Base-by-base conservation (phyloP, 1,140 invertebrate species). In the Drosophila mauritiana region DNA sequence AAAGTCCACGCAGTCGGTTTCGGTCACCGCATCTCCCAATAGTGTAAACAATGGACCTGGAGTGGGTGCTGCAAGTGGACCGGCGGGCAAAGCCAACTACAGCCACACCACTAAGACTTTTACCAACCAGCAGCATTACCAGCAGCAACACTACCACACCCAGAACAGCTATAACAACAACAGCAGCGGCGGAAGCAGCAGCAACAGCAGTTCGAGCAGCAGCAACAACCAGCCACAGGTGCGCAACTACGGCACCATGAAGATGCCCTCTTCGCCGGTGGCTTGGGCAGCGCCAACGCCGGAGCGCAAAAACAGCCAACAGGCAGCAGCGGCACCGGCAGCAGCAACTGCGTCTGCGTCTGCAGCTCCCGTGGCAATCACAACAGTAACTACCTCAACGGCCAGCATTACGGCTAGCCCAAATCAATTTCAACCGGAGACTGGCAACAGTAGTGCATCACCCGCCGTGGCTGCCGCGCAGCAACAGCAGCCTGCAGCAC, bases 181-280 rank as follows among this genome's bases (percentile, higher is more conserved):
- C 17, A 59, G 46, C 52, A 12, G 22, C 39, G 13, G 49, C 48
- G 20, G 56, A 42, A 85, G 46, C 3, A 90, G 15, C 62, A 80
- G 39, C 65, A 90, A 11, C 72, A 88, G 25, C 63, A 78, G 34
- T 62, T 74, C 6, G 61, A 90, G 10, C 54, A 88, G n/a, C 79
- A 84, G n/a, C 68, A 88, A 17, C 57, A 73, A 83, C 45, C 91
- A 84, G 63, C 81, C 91, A 11, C 91, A 92, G 62, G 69, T 88
- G 55, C 79, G 91, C 36, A 90, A 79, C 52, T 84, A 92, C 65
- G 80, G 91, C 25, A 89, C 81, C n/a, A 92, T 92, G 91, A 92
- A 92, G 45, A 64, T 89, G 51, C 91, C 91, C 31, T 91, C 91
- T 45, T 92, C 91, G 20, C 91, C 91, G 1, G 85, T 92, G 37